Conservation (phyloP, 2,888 invertebrate genomes). For the Catocala fraxini region DNA sequence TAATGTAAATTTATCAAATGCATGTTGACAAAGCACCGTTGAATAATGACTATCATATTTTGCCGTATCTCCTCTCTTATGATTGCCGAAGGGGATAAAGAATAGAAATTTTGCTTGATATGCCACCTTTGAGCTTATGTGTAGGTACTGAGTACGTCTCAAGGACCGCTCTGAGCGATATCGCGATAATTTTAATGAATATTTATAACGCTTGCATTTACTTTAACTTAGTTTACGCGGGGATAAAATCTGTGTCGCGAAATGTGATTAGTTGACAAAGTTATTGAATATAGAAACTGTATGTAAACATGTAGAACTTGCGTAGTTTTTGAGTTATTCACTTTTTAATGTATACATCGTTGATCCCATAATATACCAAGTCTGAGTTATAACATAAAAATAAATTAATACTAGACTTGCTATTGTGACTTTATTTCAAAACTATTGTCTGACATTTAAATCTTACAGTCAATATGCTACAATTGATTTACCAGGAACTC, state of each 20-base stretch:
- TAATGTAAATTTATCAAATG: constrained; percentile 76
- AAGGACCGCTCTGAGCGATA: constrained; percentile 62
- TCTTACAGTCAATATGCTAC: too few relatives aligned
- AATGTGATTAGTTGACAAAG: constrained; percentile 8
- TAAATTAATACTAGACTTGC: too few relatives aligned
- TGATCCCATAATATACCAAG: too few relatives aligned
- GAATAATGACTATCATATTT: constrained; percentile 83
- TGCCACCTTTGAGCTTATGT: constrained; percentile 64
- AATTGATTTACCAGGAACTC: too few relatives aligned
- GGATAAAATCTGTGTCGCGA: constrained; percentile 46
- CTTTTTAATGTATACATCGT: too few relatives aligned
- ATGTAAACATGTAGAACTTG: background rate
- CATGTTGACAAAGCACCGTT: constrained; percentile 77
- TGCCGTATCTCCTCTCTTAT: constrained; percentile 76
- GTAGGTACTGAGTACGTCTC: constrained; percentile 33
- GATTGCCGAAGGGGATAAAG: constrained; percentile 79
- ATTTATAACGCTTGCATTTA: constrained; percentile 76
- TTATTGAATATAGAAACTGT: constrained; percentile 5
- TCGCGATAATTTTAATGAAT: constrained; percentile 75
- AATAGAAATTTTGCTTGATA: constrained; percentile 71
- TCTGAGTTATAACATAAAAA: too few relatives aligned
- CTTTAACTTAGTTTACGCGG: constrained; percentile 60
- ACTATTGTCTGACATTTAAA: too few relatives aligned
- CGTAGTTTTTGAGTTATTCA: too few relatives aligned
- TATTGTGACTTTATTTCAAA: too few relatives aligned